These are phyloP conservation scores for Melanargia galathea DNA, from an alignment of 2,888 invertebrate genomes.

Conservation along the genomic window DNA sequence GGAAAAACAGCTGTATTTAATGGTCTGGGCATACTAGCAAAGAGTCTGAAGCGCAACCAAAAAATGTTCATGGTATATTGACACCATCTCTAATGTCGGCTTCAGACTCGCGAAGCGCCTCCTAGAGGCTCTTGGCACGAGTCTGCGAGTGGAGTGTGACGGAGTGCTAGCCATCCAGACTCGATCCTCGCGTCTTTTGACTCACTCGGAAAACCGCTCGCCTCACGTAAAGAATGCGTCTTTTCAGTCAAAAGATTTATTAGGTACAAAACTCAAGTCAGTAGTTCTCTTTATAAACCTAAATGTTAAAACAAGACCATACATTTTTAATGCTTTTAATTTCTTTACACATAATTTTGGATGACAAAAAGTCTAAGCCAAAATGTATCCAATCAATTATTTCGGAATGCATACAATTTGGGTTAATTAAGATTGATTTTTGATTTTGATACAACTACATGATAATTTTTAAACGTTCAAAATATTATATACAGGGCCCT, in stretches of 20 bases:
- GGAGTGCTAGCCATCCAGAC: no score
- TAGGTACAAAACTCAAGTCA: slow-evolving; percentile 37
- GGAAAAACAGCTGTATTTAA: no score
- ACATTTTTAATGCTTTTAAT: slow-evolving; percentile 71
- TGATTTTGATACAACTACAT: slow-evolving; percentile 27
- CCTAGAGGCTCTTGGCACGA: no score
- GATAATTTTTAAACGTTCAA: slow-evolving; percentile 50
- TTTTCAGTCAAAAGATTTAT: slow-evolving; percentile 69
- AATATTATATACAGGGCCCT: slow-evolving; percentile 49
- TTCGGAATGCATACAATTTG: slow-evolving; percentile 62
- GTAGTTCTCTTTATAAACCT: slow-evolving; percentile 44
- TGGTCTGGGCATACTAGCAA: no score
- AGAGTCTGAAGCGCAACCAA: no score
- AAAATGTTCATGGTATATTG: no score
- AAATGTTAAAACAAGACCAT: slow-evolving; percentile 56
- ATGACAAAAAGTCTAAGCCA: slow-evolving; percentile 46
- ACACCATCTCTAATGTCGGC: no score
- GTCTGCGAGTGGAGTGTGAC: no score
- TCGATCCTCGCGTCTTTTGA: no score
- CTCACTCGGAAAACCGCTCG: no score
- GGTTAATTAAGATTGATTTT: slow-evolving; percentile 38
- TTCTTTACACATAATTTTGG: slow-evolving; percentile 52
- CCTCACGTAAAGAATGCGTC: slow-evolving; percentile 39
- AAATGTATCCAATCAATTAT: slow-evolving; percentile 61
- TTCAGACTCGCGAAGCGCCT: no score